A percentile compares a stretch with the other conserved stretches of the same genome.
Evolutionary conservation across 2,797 vertebrate species (phyloP).

Genomic region (Cirrhinus molitorella): DNA sequence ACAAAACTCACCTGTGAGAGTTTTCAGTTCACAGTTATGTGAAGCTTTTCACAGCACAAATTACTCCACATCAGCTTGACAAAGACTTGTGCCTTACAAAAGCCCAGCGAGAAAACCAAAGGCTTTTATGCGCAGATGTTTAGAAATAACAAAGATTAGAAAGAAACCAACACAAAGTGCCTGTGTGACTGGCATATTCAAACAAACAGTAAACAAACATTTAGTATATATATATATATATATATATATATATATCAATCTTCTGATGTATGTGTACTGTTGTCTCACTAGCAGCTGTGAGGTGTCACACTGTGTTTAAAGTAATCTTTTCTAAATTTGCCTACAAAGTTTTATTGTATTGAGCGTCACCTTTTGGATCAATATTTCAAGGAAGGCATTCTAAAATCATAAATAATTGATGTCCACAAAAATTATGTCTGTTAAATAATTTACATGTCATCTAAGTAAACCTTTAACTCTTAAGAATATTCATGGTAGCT

Average conservation of each 20-base stretch:
- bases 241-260: neutral
- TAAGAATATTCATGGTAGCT: neutral
- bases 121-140: neutral
- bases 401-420: neutral
- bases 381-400: slow-evolving; percentile 3
- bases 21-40: neutral
- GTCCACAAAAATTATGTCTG: neutral
- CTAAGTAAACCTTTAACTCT: neutral
- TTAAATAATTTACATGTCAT: slow-evolving; percentile 7
- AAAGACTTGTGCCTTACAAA: neutral
- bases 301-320: neutral
- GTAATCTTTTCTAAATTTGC: neutral
- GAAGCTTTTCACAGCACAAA: neutral
- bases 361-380: neutral
- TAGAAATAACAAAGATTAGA: neutral
- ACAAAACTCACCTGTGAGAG: neutral
- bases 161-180: neutral
- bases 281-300: neutral
- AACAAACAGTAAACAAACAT: neutral
- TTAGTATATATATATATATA: neutral
- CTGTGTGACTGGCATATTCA: neutral
- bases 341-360: neutral
- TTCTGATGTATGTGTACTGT: neutral
- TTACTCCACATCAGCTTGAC: neutral
- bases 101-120: neutral